phyloP scores from a whole-genome alignment of 1,140 invertebrate species.

The Drosophila ananassae region DNA sequence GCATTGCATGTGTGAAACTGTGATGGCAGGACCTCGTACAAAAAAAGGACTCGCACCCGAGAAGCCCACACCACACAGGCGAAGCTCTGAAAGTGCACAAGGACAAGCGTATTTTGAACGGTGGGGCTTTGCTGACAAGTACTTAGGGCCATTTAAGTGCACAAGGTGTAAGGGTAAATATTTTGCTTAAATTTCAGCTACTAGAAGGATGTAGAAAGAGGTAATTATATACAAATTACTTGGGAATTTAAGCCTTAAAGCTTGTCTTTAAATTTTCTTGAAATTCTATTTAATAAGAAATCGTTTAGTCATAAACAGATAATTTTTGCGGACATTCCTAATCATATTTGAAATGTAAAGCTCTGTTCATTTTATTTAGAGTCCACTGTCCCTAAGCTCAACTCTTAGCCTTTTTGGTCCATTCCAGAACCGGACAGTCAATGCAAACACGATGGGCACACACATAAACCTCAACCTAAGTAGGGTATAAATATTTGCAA shows the following conservation, averaged over 20 bases:
- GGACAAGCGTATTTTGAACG: slow-evolving; percentile 19
- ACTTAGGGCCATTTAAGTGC: neutral
- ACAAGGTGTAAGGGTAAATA: neutral
- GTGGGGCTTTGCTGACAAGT: slow-evolving; percentile 1
- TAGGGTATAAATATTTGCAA: slow-evolving; percentile 63
- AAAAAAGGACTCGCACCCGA: neutral
- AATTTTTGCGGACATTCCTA: no score
- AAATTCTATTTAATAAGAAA: no score
- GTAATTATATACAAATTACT: neutral
- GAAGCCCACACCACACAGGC: neutral
- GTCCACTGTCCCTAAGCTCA: slow-evolving; percentile 9
- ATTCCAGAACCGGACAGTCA: slow-evolving; percentile 21
- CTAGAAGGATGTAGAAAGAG: neutral
- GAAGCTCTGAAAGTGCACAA: slow-evolving; percentile 32
- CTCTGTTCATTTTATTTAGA: neutral
- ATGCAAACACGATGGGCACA: slow-evolving; percentile 35
- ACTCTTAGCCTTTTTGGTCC: slow-evolving; percentile 13
- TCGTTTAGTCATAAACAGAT: no score
- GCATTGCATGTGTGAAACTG: slow-evolving; percentile 41
- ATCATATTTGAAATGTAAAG: neutral
- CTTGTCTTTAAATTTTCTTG: no score
- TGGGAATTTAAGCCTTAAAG: no score
- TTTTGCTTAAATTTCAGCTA: neutral
- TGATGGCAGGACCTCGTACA: slow-evolving; percentile 1
- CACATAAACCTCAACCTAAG: slow-evolving; percentile 53